Conservation (phyloP, 2,888 invertebrate species). For the Thecocarcelia acutangulata region DNA sequence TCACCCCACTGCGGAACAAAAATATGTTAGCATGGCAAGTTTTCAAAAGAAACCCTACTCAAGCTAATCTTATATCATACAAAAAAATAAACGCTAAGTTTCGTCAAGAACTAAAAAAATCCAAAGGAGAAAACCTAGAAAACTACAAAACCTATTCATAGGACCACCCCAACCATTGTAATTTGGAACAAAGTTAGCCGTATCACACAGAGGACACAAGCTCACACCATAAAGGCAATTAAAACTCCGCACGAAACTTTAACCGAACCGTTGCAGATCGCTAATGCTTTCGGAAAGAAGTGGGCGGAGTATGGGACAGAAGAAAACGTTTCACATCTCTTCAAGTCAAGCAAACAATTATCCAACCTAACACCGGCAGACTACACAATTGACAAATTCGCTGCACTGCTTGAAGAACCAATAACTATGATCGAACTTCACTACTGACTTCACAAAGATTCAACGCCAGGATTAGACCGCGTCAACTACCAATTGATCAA, state of each 20-base stretch:
- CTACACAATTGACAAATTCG: slow-evolving; percentile 6
- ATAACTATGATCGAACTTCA: slow-evolving; percentile 32
- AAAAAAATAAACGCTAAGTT: too few species aligned
- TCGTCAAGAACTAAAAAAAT: slow-evolving; percentile 21
- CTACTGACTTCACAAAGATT: background rate
- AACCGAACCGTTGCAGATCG: slow-evolving; percentile 7
- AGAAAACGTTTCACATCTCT: slow-evolving; percentile 15
- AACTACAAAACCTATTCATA: slow-evolving; percentile 21
- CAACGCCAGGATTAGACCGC: background rate
- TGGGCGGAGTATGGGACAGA: slow-evolving; percentile 22
- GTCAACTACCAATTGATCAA: slow-evolving; percentile 31
- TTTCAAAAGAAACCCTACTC: background rate
- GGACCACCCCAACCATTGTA: background rate
- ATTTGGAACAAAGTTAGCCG: slow-evolving; percentile 41
- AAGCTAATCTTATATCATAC: too few species aligned
- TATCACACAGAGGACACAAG: background rate
- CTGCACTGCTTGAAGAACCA: slow-evolving; percentile 5
- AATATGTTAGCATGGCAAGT: slow-evolving; percentile 10
- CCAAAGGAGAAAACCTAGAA: slow-evolving; percentile 35
- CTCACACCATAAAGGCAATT: slow-evolving; percentile 14
- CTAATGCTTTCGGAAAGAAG: background rate
- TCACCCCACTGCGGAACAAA: background rate
- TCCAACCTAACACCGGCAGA: background rate
- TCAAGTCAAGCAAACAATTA: background rate
- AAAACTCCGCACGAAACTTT: background rate